phyloP scores from a whole-genome alignment of 2,888 invertebrate species.

The Diploptera punctata region DNA sequence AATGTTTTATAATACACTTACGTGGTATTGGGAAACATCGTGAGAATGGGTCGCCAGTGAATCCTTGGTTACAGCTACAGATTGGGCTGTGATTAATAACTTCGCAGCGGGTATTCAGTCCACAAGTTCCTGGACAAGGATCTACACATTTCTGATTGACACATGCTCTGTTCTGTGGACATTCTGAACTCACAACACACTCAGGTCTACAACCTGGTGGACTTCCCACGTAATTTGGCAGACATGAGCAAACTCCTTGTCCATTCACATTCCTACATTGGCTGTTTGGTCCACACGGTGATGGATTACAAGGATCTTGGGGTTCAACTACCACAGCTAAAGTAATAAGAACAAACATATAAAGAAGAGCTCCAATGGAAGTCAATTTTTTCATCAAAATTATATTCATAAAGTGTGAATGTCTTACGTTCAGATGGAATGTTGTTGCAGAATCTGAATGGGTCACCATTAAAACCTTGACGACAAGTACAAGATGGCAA shows the following conservation, averaged over 20 bases:
- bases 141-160: conserved; percentile 63
- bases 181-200: conserved; percentile 81
- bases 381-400: background rate
- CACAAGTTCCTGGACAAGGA: conserved; percentile 61
- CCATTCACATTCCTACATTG: conserved; percentile 55
- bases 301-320: conserved; percentile 50
- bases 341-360: no score
- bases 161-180: conserved; percentile 76
- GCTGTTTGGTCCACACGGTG: conserved; percentile 57
- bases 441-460: conserved; percentile 69
- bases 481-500: conserved; percentile 76
- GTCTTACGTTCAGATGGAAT: conserved; percentile 54
- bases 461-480: conserved; percentile 76
- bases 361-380: background rate
- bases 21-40: conserved; percentile 49
- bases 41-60: conserved; percentile 57
- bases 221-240: conserved; percentile 60
- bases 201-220: conserved; percentile 68
- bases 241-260: conserved; percentile 60
- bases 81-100: conserved; percentile 61
- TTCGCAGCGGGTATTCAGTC: conserved; percentile 59
- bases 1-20: conserved; percentile 25
- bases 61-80: conserved; percentile 57
- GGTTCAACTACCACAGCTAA: conserved; percentile 29
- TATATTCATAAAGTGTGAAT: background rate